Evolutionary conservation across 1,140 invertebrate genomes (phyloP).

Genomic region (Telenomus remus): DNA sequence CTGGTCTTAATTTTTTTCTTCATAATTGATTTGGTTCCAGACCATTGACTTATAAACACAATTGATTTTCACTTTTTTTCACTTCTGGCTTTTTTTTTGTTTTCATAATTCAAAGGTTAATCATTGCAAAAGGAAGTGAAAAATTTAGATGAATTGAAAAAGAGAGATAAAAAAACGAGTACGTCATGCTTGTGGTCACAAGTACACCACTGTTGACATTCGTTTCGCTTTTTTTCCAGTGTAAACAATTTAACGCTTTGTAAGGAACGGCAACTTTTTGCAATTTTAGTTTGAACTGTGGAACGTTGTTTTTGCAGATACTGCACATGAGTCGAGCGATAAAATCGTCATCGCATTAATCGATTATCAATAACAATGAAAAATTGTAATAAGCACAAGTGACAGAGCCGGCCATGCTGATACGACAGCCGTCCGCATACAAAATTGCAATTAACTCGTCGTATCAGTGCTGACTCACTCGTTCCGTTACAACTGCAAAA

Average conservation of each 20-base stretch:
- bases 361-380: slow-evolving; percentile 6
- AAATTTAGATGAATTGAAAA: too few species aligned
- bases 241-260: too few species aligned
- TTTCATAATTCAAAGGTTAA: too few species aligned
- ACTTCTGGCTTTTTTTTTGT: too few species aligned
- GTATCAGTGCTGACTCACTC: slow-evolving; percentile 26
- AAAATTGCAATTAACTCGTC: slow-evolving; percentile 18
- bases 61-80: too few species aligned
- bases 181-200: background rate
- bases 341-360: background rate
- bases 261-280: too few species aligned
- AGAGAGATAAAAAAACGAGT: background rate
- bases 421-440: slow-evolving; percentile 1
- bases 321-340: background rate
- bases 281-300: too few species aligned
- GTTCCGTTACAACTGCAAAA: slow-evolving; percentile 16
- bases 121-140: background rate
- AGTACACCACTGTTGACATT: too few species aligned
- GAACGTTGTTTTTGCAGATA: background rate
- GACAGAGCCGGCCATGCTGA: slow-evolving; percentile 3
- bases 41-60: background rate
- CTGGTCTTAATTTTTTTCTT: background rate
- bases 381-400: background rate
- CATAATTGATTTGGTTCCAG: background rate
- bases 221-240: too few species aligned